A percentile compares a stretch with the other conserved stretches of the same genome.
Conservation (phyloP, 2,888 invertebrate species). For the Pristionchus arcanus region DNA sequence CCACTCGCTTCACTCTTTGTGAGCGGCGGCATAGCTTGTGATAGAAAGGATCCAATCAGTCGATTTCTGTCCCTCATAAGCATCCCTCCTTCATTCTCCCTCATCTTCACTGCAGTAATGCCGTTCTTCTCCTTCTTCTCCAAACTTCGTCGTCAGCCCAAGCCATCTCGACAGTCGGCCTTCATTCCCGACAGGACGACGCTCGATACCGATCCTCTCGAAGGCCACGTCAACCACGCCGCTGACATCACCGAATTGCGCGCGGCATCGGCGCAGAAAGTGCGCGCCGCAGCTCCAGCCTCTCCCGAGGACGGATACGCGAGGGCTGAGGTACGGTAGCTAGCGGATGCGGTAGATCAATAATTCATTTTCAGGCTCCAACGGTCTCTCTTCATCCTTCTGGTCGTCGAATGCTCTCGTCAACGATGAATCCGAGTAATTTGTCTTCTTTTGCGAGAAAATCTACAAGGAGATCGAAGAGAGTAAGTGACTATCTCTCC, state of each 20-base stretch:
- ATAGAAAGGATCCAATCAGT: not conserved
- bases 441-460: not conserved
- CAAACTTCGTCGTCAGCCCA: constrained; percentile 2
- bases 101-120: not conserved
- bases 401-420: not conserved
- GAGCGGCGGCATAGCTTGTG: not conserved
- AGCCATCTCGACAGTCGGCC: not conserved
- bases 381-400: not conserved
- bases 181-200: not conserved
- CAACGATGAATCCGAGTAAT: constrained; percentile 6
- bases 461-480: constrained; percentile 5
- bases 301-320: not conserved
- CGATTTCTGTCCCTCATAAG: not conserved
- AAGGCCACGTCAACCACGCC: not conserved
- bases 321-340: not conserved
- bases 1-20: not conserved
- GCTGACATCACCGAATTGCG: not conserved
- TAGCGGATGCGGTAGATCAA: not conserved
- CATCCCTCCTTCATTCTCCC: not conserved
- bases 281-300: not conserved
- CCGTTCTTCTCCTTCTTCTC: constrained; percentile 15
- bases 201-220: not conserved
- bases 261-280: constrained; percentile 1
- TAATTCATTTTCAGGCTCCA: not conserved
- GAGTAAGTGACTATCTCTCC: not conserved